A percentile compares a stretch with the other conserved stretches of the same genome.
phyloP scores from a whole-genome alignment of 2,113 vertebrate genomes.

The Athene noctua region DNA sequence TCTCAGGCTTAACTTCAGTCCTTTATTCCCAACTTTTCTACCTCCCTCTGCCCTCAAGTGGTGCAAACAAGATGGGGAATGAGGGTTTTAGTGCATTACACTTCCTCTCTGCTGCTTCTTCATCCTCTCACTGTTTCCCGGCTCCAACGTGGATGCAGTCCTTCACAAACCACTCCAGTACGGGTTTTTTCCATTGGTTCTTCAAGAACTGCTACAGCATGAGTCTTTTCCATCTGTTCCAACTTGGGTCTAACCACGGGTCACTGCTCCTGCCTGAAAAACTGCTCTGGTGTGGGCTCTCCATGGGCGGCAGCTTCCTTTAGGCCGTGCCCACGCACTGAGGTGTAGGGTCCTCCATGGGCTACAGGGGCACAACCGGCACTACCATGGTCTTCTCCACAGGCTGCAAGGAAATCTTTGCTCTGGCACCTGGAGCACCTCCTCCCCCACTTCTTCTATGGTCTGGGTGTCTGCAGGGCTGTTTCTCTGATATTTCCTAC shows the following conservation, averaged over 20 bases:
- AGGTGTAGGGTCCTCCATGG: rapidly evolving
- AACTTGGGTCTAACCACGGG: rapidly evolving
- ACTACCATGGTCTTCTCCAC: too few species aligned
- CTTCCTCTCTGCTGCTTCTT: not conserved
- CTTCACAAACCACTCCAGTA: not conserved
- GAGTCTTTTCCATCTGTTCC: not conserved
- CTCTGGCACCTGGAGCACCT: not conserved
- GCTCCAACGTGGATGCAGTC: rapidly evolving
- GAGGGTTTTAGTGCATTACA: rapidly evolving
- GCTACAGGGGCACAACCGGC: not conserved
- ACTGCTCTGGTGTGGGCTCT: not conserved
- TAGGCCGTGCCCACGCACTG: not conserved
- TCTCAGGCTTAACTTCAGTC: not conserved
- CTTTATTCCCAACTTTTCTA: not conserved
- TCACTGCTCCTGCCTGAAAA: not conserved
- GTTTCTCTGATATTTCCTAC: not conserved
- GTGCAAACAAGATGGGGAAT: not conserved
- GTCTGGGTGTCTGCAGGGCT: not conserved
- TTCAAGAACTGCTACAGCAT: not conserved
- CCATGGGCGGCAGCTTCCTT: not conserved
- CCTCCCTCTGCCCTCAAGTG: rapidly evolving
- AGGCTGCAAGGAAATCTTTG: not conserved
- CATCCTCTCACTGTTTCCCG: not conserved
- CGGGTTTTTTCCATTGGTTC: not conserved
- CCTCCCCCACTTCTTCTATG: not conserved